phyloP scores from a whole-genome alignment of 2,113 vertebrate genomes.

The Eptesicus fuscus region DNA sequence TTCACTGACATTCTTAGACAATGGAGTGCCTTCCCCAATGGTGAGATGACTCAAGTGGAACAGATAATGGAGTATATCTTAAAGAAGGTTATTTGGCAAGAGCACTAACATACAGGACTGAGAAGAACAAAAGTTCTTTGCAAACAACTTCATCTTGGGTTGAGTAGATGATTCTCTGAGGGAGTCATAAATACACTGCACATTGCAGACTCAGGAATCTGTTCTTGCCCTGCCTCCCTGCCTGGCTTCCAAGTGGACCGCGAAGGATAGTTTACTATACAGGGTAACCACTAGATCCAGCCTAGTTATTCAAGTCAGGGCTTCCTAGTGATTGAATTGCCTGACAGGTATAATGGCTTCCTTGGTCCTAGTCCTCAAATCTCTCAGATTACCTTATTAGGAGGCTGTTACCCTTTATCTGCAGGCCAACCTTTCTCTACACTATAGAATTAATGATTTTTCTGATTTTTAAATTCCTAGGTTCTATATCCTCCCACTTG shows the following conservation, averaged over 20 bases:
- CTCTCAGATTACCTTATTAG: background rate
- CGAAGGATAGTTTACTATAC: background rate
- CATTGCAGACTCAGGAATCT: background rate
- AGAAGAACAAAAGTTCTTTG: background rate
- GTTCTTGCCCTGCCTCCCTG: background rate
- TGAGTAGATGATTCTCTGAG: background rate
- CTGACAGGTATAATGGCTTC: background rate
- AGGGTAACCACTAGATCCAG: background rate
- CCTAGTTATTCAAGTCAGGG: background rate
- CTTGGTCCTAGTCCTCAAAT: background rate
- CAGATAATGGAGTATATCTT: background rate
- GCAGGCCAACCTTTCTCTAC: background rate
- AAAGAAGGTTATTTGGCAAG: background rate
- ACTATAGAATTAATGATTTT: background rate
- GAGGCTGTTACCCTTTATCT: background rate
- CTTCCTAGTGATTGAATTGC: background rate
- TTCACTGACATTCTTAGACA: background rate
- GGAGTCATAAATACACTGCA: background rate
- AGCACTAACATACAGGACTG: background rate
- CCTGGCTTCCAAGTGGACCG: background rate
- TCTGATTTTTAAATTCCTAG: background rate
- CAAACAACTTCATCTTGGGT: background rate
- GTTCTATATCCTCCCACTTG: background rate
- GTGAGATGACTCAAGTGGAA: background rate
- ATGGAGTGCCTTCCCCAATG: background rate